A percentile compares a stretch with the other conserved stretches of the same genome.
phyloP scores from a whole-genome alignment of 2,888 invertebrate species.

The Herminia tarsipennalis region DNA sequence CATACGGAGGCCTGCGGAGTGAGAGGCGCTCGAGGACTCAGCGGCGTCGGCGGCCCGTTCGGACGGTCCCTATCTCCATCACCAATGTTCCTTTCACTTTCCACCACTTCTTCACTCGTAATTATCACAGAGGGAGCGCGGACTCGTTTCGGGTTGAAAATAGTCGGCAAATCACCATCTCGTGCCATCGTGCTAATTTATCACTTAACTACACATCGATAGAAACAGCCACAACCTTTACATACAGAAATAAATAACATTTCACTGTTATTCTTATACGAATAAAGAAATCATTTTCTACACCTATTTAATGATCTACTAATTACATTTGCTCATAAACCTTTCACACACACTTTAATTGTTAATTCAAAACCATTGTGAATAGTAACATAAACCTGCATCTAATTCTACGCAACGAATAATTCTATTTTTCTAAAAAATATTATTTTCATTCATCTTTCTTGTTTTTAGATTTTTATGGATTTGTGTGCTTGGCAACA shows the following conservation, averaged over 20 bases:
- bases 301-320: neutral
- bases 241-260: constrained; percentile 2
- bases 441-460: constrained; percentile 35
- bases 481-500: constrained; percentile 5
- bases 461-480: constrained; percentile 30
- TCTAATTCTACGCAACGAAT: no score
- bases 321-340: constrained; percentile 2
- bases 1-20: constrained; percentile 80
- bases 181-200: constrained; percentile 83
- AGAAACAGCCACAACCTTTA: constrained; percentile 30
- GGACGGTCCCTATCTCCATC: constrained; percentile 70
- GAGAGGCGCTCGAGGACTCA: constrained; percentile 75
- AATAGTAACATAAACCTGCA: no score
- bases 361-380: constrained; percentile 18
- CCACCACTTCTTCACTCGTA: constrained; percentile 86
- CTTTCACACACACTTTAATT: constrained; percentile 7
- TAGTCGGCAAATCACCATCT: constrained; percentile 92
- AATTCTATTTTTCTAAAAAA: constrained; percentile 3
- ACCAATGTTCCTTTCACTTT: constrained; percentile 65
- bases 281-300: constrained; percentile 18
- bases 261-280: constrained; percentile 10
- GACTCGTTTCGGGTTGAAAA: constrained; percentile 91
- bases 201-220: constrained; percentile 37
- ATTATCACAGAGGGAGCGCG: constrained; percentile 89
- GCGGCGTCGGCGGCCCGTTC: constrained; percentile 80